These are phyloP conservation scores for Labeo catla DNA, from an alignment of 2,113 vertebrate species.

Conservation along the genomic window DNA sequence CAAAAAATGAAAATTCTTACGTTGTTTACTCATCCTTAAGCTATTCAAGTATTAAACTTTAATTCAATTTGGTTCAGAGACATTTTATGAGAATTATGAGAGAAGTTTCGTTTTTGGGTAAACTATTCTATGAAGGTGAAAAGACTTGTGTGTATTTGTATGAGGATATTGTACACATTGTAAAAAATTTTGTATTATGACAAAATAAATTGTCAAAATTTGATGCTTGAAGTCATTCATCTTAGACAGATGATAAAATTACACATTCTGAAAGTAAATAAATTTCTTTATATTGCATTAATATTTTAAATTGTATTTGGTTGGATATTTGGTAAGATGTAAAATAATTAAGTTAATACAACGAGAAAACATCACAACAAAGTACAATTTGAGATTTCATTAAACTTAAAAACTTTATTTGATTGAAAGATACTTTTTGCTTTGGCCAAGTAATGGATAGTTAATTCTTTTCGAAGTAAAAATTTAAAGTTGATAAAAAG, in stretches of 20 bases:
- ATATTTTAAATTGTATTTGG: background rate
- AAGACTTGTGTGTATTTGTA: background rate
- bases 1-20: no score
- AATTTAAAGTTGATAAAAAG: no score
- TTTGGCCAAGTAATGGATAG: no score
- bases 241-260: no score
- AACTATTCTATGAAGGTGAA: background rate
- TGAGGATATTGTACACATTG: background rate
- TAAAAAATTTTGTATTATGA: background rate
- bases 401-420: no score
- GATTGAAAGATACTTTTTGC: no score
- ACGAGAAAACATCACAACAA: no score
- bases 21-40: no score
- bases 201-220: background rate
- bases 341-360: no score
- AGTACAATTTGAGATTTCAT: no score
- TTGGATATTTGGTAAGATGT: no score
- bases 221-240: background rate
- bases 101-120: background rate
- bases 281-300: background rate
- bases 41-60: background rate
- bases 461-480: no score
- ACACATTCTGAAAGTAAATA: background rate
- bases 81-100: slow-evolving; percentile 1
- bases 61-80: background rate